A percentile compares a stretch with the other conserved stretches of the same genome.
phyloP scores from a whole-genome alignment of 2,797 vertebrate genomes.

The Enteromius unitaeniatus region DNA sequence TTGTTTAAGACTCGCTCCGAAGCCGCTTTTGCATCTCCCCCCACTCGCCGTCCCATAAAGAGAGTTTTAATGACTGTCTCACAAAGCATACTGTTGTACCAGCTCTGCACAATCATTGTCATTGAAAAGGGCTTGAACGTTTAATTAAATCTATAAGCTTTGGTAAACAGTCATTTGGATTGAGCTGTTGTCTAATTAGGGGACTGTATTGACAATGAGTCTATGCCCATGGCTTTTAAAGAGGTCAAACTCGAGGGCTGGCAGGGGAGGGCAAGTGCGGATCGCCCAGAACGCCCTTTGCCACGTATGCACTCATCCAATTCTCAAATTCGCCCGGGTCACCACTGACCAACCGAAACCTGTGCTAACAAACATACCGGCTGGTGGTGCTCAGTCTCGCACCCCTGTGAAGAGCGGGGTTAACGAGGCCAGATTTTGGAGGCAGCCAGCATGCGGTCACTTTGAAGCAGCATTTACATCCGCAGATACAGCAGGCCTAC shows the following conservation, averaged over 20 bases:
- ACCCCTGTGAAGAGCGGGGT: slow-evolving; percentile 31
- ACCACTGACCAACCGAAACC: slow-evolving; percentile 21
- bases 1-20: slow-evolving; percentile 61
- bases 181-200: slow-evolving; percentile 48
- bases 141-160: slow-evolving; percentile 57
- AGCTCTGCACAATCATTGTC: slow-evolving; percentile 56
- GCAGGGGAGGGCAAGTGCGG: slow-evolving; percentile 17
- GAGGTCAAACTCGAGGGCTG: slow-evolving; percentile 32
- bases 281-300: slow-evolving; percentile 20
- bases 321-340: slow-evolving; percentile 12
- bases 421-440: slow-evolving; percentile 37
- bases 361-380: slow-evolving; percentile 21
- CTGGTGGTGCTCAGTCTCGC: slow-evolving; percentile 21
- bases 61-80: slow-evolving; percentile 61
- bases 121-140: slow-evolving; percentile 55
- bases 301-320: slow-evolving; percentile 32
- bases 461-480: slow-evolving; percentile 58
- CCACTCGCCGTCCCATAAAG: slow-evolving; percentile 53
- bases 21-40: slow-evolving; percentile 47
- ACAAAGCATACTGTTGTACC: slow-evolving; percentile 62
- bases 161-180: slow-evolving; percentile 56
- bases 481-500: slow-evolving; percentile 45
- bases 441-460: slow-evolving; percentile 40
- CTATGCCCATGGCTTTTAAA: slow-evolving; percentile 26
- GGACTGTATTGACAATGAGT: slow-evolving; percentile 37